Conservation (phyloP, 1,140 invertebrate species). For the Saxidomus purpurata region DNA sequence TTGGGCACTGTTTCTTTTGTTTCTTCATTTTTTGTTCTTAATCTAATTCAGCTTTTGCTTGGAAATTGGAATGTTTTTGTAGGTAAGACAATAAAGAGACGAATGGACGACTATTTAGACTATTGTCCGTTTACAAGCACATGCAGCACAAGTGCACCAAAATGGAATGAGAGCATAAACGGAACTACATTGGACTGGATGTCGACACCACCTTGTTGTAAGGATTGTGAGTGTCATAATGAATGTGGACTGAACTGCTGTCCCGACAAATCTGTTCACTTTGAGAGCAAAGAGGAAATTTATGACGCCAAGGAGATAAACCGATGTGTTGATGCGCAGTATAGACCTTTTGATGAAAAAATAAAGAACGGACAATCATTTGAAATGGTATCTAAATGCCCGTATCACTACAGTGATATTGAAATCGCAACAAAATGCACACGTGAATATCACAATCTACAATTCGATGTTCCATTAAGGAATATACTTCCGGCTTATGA, state of each 20-base stretch:
- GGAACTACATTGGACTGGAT: too few relatives aligned
- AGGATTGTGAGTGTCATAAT: not conserved
- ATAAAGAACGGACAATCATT: not conserved
- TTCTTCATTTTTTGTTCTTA: too few relatives aligned
- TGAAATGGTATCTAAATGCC: constrained; percentile 15
- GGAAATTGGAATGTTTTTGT: too few relatives aligned
- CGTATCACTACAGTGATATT: not conserved
- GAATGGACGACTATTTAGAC: not conserved
- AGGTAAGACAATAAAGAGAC: too few relatives aligned
- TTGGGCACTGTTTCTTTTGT: too few relatives aligned
- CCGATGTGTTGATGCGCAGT: not conserved
- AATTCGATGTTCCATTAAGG: not conserved
- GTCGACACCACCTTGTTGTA: not conserved
- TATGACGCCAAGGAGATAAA: too few relatives aligned
- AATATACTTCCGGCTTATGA: not conserved
- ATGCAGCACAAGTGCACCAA: too few relatives aligned
- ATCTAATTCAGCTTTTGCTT: too few relatives aligned
- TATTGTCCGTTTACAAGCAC: not conserved
- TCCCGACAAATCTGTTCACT: too few relatives aligned
- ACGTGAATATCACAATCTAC: not conserved
- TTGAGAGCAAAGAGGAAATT: too few relatives aligned
- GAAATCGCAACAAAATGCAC: not conserved
- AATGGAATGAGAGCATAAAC: not conserved
- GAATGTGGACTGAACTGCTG: too few relatives aligned
- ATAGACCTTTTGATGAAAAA: not conserved